These are phyloP conservation scores for Scarus forsteni DNA, from an alignment of 2,797 vertebrate species.

Conservation along the genomic window DNA sequence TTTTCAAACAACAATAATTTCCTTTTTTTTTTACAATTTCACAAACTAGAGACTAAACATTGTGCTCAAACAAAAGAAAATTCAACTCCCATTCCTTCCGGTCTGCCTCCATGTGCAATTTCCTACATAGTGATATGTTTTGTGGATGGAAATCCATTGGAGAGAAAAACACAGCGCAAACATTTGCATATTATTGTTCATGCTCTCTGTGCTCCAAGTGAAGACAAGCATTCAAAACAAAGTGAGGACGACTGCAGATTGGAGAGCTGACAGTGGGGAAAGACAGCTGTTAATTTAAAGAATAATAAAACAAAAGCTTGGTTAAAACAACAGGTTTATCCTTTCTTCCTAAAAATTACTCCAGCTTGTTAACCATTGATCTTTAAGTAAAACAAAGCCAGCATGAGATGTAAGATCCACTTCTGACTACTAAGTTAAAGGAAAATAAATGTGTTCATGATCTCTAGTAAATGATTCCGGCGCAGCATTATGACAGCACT, in stretches of 20 bases:
- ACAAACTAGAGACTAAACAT: neutral
- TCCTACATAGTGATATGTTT: constrained; percentile 8
- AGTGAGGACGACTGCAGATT: neutral
- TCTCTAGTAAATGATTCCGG: neutral
- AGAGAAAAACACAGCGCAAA: constrained; percentile 22
- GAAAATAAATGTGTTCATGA: neutral
- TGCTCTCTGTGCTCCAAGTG: constrained; percentile 16
- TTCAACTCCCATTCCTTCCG: constrained; percentile 2
- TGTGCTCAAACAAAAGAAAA: constrained; percentile 22
- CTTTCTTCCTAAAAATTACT: neutral
- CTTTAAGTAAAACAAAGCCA: constrained; percentile 15
- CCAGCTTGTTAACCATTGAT: constrained; percentile 1
- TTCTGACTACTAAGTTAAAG: neutral
- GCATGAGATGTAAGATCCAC: too few species aligned
- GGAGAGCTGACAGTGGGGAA: constrained; percentile 1
- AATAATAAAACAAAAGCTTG: neutral
- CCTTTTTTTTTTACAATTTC: constrained; percentile 6
- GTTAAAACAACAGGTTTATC: too few species aligned
- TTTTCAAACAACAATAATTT: constrained; percentile 9
- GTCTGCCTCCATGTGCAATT: neutral
- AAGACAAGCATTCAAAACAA: constrained; percentile 20
- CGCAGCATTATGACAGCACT: constrained; percentile 4
- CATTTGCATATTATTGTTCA: constrained; percentile 32
- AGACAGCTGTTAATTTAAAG: constrained; percentile 22
- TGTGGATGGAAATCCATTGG: constrained; percentile 24